Conservation (phyloP, 2,888 invertebrate species). For the Frankliniella fusca region DNA sequence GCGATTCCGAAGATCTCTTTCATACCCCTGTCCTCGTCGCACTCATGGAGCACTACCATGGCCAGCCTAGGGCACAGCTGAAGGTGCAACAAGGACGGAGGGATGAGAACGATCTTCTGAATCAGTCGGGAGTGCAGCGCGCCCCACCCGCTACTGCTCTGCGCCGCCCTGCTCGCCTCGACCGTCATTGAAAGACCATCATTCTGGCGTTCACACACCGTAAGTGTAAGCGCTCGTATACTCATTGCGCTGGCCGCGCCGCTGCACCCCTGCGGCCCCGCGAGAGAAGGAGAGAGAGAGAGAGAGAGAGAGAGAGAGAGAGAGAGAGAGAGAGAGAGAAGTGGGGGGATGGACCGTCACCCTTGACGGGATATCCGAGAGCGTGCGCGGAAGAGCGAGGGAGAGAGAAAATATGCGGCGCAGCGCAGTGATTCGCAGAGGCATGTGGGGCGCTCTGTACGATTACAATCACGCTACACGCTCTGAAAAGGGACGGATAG, state of each 20-base stretch:
- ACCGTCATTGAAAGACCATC: neutral
- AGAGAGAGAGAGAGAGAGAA: too few species aligned
- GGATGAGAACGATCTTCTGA: too few species aligned
- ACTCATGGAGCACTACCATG: too few species aligned
- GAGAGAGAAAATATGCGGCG: neutral
- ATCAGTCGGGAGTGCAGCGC: too few species aligned
- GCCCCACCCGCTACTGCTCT: too few species aligned
- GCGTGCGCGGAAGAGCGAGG: neutral
- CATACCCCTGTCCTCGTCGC: too few species aligned
- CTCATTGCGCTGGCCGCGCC: neutral
- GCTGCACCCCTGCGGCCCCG: too few species aligned
- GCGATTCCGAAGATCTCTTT: too few species aligned
- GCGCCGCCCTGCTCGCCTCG: neutral
- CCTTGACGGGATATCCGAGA: neutral
- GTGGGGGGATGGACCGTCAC: neutral
- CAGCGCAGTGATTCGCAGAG: neutral
- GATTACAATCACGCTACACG: slow-evolving; percentile 12
- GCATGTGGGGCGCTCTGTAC: neutral
- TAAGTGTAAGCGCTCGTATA: neutral
- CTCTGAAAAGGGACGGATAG: neutral
- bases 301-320: too few species aligned
- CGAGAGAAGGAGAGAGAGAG: too few species aligned
- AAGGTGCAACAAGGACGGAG: too few species aligned
- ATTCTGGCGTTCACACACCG: neutral
- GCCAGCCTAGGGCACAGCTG: too few species aligned